Conservation (phyloP, 37 sponge, comb jelly and placozoan species). For the Agelas oroides region DNA sequence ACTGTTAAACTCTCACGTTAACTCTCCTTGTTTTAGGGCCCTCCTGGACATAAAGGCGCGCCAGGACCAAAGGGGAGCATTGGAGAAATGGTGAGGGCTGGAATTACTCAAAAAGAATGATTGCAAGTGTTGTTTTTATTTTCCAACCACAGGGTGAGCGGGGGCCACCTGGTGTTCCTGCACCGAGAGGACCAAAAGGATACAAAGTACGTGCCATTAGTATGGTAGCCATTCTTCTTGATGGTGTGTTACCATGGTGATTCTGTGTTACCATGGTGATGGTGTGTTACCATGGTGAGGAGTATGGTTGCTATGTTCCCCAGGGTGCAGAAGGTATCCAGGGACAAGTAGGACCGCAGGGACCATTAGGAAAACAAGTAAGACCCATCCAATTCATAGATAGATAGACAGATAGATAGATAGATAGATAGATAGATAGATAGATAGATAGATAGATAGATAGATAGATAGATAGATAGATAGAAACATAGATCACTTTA, state of each 20-base stretch:
- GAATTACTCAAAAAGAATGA: no score
- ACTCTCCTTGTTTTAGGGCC: slow-evolving; percentile 9
- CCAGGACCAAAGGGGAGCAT: slow-evolving; percentile 31
- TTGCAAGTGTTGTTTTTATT: no score
- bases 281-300: no score
- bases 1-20: no score
- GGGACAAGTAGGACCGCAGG: slow-evolving; percentile 11
- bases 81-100: slow-evolving; percentile 35
- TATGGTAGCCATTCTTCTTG: no score
- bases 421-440: no score
- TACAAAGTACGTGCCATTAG: slow-evolving; percentile 18
- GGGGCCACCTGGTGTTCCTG: slow-evolving; percentile 41
- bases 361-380: slow-evolving; percentile 7
- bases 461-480: no score
- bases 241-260: no score
- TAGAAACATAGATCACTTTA: no score
- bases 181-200: slow-evolving; percentile 57
- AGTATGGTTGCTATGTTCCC: neutral
- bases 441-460: no score
- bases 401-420: no score
- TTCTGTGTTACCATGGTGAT: no score
- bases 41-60: slow-evolving; percentile 22
- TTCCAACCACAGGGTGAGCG: slow-evolving; percentile 25
- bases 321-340: slow-evolving; percentile 27
- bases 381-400: neutral